Percentiles rank a stretch among this genome's conserved stretches.
These are phyloP conservation scores for Tympanoctomys barrerae DNA, from an alignment of 2,797 vertebrate genomes.

Conservation along the genomic window DNA sequence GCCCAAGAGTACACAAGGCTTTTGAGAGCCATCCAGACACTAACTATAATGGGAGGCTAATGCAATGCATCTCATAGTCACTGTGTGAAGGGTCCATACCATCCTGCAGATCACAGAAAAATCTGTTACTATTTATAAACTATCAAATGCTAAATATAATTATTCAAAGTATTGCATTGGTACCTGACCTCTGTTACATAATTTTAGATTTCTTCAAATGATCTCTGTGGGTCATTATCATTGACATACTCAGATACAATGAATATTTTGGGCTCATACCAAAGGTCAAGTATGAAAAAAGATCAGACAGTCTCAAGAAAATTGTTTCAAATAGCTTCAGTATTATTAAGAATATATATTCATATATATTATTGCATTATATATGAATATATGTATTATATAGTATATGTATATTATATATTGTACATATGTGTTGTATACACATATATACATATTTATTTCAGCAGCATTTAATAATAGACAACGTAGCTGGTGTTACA, in stretches of 20 bases:
- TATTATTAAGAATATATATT: neutral
- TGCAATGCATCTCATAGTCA: neutral
- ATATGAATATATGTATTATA: neutral
- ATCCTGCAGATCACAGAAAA: neutral
- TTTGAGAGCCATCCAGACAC: neutral
- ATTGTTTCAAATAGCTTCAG: neutral
- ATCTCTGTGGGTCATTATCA: neutral
- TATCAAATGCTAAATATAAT: neutral
- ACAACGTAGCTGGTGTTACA: neutral
- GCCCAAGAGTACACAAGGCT: neutral
- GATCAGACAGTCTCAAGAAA: neutral
- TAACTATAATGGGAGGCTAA: neutral
- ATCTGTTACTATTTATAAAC: neutral
- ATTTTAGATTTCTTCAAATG: constrained; percentile 21
- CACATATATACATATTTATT: neutral
- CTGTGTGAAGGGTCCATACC: neutral
- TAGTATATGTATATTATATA: neutral
- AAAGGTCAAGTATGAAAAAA: neutral
- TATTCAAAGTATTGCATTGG: neutral
- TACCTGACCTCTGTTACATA: neutral
- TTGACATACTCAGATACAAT: neutral
- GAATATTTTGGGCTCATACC: neutral
- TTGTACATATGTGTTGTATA: neutral
- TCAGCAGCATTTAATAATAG: neutral
- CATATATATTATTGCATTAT: neutral